These are phyloP conservation scores for Pyralis farinalis DNA, from an alignment of 2,888 invertebrate genomes.

Conservation along the genomic window DNA sequence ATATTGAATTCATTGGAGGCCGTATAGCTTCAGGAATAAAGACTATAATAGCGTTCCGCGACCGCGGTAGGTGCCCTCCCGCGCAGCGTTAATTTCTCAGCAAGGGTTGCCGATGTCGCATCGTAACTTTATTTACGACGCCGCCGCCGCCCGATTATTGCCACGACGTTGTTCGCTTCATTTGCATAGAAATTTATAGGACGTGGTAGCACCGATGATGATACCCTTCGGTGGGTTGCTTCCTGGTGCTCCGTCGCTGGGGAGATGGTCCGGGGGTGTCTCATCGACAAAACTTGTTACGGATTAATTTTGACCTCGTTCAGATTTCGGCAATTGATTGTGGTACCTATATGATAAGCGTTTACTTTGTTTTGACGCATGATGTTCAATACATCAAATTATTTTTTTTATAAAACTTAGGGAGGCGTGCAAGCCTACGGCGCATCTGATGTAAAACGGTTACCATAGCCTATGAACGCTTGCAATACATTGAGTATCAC, in stretches of 20 bases:
- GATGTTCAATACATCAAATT: too few species aligned
- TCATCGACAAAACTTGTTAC: constrained; percentile 8
- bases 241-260: constrained; percentile 7
- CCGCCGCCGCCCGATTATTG: constrained; percentile 46
- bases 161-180: constrained; percentile 56
- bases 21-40: constrained; percentile 4
- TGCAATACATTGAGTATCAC: too few species aligned
- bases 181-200: constrained; percentile 73
- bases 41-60: constrained; percentile 6
- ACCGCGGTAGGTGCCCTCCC: constrained; percentile 20
- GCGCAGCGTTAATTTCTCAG: constrained; percentile 57
- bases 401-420: too few species aligned
- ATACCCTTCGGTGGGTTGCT: constrained; percentile 3
- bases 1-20: neutral
- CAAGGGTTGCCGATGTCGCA: constrained; percentile 22
- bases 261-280: constrained; percentile 25
- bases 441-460: too few species aligned
- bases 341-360: too few species aligned
- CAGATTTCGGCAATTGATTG: too few species aligned
- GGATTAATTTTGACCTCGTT: constrained; percentile 14
- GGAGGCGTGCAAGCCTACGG: too few species aligned
- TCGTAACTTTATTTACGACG: constrained; percentile 69
- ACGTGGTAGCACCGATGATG: constrained; percentile 6
- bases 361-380: too few species aligned
- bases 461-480: too few species aligned